A percentile compares a stretch with the other conserved stretches of the same genome.
Evolutionary conservation across 2,888 invertebrate genomes (phyloP).

Genomic region (Orchesella flavescens): DNA sequence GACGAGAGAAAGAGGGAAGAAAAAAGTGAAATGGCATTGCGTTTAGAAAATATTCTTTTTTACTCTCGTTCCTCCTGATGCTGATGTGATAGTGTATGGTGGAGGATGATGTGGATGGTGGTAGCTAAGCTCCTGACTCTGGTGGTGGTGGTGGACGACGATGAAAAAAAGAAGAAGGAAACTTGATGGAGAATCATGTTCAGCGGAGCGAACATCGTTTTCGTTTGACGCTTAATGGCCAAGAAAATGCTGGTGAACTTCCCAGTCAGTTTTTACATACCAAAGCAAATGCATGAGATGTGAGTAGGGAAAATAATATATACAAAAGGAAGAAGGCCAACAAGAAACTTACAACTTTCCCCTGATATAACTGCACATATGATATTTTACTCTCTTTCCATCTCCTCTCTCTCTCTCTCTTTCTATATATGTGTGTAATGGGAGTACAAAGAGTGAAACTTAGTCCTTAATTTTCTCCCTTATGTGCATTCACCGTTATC

Average conservation of each 20-base stretch:
- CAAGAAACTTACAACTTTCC: not conserved
- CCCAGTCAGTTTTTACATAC: constrained; percentile 57
- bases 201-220: constrained; percentile 70
- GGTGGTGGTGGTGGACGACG: too few species aligned
- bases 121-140: too few species aligned
- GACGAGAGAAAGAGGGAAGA: not conserved
- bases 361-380: constrained; percentile 26
- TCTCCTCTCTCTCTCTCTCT: constrained; percentile 28
- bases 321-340: not conserved
- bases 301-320: not conserved
- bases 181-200: constrained; percentile 50
- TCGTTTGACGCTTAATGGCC: constrained; percentile 72
- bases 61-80: not conserved
- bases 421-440: not conserved
- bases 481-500: constrained; percentile 43
- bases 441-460: not conserved
- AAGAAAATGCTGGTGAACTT: constrained; percentile 71
- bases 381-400: constrained; percentile 28
- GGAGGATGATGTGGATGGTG: too few species aligned
- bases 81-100: not conserved
- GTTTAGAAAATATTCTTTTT: not conserved
- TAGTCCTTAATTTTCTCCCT: not conserved
- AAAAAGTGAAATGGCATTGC: constrained; percentile 8
- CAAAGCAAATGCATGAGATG: not conserved
- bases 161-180: not conserved